Base-by-base conservation (phyloP, 92 coral and sea anemone species). In the Virgularia gustaviana region DNA sequence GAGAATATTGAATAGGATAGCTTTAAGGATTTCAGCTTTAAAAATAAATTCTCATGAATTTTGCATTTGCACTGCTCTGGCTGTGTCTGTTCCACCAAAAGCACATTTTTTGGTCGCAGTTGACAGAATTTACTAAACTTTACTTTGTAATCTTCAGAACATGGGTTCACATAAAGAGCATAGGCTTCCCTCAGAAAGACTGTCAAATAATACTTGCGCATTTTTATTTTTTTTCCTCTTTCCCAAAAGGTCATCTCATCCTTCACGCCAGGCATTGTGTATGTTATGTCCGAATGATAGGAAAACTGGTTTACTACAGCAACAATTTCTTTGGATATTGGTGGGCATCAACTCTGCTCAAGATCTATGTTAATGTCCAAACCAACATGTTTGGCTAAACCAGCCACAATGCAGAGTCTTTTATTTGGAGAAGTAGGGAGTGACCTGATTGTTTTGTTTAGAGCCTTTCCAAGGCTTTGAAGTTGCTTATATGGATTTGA, bases 11-110 rank as follows among this genome's bases (percentile, higher is more conserved):
- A 8, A 33, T 43, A 36, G 22, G 60, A 31, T 32, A 36, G 29
- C 32, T 66, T 61, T 16, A 66, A 76, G 30, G 57, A 42, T 41
- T 55, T 77, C 47, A 52, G 47, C 72, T 77, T 77, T 49, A 77
- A 24, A 45, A 58, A 36, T 24, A 77, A 68, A 42, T 77, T 77
- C 33, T 77, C 82, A 61, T 77, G 82, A 4, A 45, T 77, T 36
- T 77, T 66, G 82, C 82, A 77, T 57, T 77, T 77, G 70, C 82
- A 77, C 55, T 77, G 82, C 30, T 66, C 82, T 13, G 70, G 59
- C 6, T 76, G 78, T 18, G 77, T 67, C 67, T 77, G 58, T 49
- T 77, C 67, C 52, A 77, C 25, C 22, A 77, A 68, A 18, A 66
- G 82, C 57, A 77, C 77, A 45, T 77, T 75, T 43, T 56, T 73